Conservation (phyloP, 2,113 vertebrate species). For the Hemichromis elongatus region DNA sequence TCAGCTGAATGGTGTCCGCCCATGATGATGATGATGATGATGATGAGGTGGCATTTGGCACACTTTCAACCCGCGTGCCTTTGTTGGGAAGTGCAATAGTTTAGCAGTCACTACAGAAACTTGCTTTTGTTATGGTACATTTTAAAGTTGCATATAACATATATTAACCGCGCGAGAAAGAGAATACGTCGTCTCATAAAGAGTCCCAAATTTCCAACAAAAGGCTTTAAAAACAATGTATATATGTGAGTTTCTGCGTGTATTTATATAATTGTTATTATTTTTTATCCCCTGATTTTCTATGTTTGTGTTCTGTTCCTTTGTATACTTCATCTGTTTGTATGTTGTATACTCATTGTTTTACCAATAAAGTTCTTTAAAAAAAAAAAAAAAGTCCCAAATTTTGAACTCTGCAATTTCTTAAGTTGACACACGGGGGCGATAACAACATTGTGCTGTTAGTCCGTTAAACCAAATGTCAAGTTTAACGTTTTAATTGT, state of each 20-base stretch:
- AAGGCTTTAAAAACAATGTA: no score
- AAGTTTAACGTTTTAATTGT: no score
- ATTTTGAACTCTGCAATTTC: neutral
- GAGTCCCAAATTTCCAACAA: neutral
- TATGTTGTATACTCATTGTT: no score
- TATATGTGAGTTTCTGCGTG: no score
- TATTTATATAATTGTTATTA: no score
- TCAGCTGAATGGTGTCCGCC: neutral
- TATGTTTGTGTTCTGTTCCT: no score
- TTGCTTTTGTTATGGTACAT: neutral
- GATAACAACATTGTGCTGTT: neutral
- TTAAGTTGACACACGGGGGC: neutral
- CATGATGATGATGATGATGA: neutral
- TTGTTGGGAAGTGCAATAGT: neutral
- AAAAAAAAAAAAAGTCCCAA: no score
- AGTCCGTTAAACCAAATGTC: neutral
- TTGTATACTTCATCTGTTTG: no score
- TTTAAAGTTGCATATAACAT: neutral
- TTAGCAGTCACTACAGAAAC: neutral
- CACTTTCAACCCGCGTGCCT: neutral
- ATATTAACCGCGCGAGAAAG: neutral
- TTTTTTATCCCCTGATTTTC: no score
- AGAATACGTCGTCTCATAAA: neutral
- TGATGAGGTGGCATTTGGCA: slow-evolving; percentile 62
- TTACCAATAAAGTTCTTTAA: no score